Conservation (phyloP, 2,113 vertebrate genomes). For the Mugil cephalus region DNA sequence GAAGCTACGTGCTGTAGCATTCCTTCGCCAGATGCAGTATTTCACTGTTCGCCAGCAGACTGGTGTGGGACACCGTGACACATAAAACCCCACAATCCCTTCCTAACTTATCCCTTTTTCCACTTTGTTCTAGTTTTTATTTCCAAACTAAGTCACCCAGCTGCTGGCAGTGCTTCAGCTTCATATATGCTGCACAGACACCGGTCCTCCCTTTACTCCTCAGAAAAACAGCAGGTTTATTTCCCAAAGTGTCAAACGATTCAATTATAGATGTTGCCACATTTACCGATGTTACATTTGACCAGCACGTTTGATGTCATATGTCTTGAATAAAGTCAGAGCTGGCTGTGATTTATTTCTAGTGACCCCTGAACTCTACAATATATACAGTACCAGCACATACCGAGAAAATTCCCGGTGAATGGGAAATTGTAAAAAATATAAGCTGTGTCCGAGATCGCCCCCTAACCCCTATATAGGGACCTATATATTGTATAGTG, state of each 20-base stretch:
- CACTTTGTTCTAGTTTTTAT: not conserved
- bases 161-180: not conserved
- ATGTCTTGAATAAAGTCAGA: not conserved
- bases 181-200: not conserved
- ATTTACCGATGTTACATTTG: constrained; percentile 2
- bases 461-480: too few species aligned
- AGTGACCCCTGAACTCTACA: too few species aligned
- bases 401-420: not conserved
- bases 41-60: not conserved
- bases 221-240: not conserved
- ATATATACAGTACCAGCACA: too few species aligned
- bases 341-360: not conserved
- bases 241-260: constrained; percentile 10
- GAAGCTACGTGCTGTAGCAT: not conserved
- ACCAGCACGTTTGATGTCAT: not conserved
- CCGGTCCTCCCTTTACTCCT: not conserved
- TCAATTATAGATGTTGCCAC: constrained; percentile 2
- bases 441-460: too few species aligned
- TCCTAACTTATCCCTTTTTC: not conserved
- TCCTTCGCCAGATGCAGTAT: not conserved
- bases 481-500: too few species aligned
- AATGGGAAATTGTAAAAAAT: too few species aligned
- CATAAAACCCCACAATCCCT: not conserved
- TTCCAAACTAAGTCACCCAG: not conserved
- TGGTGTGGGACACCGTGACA: not conserved